Evolutionary conservation across 2,888 invertebrate species (phyloP).

Genomic region (Erebia palarica): DNA sequence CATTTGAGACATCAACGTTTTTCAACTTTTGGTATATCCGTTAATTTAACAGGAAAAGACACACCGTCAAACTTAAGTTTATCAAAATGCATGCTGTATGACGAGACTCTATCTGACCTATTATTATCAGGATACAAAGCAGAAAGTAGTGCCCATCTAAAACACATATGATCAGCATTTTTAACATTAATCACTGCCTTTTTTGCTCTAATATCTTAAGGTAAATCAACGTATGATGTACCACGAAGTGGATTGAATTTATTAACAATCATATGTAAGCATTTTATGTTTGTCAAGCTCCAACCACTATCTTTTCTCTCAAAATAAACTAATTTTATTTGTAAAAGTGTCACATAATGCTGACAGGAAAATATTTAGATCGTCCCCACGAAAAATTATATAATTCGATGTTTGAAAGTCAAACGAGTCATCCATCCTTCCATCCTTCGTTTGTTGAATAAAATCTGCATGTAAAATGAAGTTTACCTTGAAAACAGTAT

Average conservation of each 20-base stretch:
- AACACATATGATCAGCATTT: conserved; percentile 42
- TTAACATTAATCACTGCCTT: conserved; percentile 44
- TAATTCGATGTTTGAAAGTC: conserved; percentile 42
- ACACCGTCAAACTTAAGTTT: conserved; percentile 40
- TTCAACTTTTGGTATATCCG: too few relatives aligned
- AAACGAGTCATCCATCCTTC: conserved; percentile 32
- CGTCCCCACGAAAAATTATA: conserved; percentile 34
- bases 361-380: conserved; percentile 28
- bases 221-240: conserved; percentile 42
- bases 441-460: conserved; percentile 37
- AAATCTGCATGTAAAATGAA: conserved; percentile 38
- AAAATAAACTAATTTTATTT: too few relatives aligned
- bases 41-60: too few relatives aligned
- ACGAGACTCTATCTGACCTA: conserved; percentile 12
- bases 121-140: conserved; percentile 42
- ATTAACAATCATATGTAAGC: conserved; percentile 42
- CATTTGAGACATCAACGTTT: too few relatives aligned
- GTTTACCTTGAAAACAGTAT: conserved; percentile 35
- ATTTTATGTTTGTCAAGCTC: too few relatives aligned
- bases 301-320: too few relatives aligned
- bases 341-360: not conserved
- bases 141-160: conserved; percentile 45
- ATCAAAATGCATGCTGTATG: conserved; percentile 26
- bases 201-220: conserved; percentile 41
- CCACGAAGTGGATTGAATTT: conserved; percentile 39